phyloP scores from a whole-genome alignment of 1,140 invertebrate genomes.

The Paramacrobiotus metropolitanus region DNA sequence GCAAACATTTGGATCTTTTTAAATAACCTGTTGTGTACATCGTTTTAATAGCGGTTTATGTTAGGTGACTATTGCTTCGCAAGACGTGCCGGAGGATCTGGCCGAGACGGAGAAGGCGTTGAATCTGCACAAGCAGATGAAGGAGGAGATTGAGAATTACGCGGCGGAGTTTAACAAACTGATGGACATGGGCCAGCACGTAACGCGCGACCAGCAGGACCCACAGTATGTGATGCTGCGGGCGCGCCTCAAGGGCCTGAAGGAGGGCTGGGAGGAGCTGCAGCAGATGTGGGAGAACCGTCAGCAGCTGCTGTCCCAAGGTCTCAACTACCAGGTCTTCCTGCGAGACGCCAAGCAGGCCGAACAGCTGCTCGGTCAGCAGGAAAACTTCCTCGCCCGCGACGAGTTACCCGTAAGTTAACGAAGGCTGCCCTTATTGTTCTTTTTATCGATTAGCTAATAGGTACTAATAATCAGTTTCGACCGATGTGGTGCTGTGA shows the following conservation, averaged over 20 bases:
- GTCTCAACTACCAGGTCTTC: slow-evolving; percentile 78
- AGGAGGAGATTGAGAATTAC: slow-evolving; percentile 97
- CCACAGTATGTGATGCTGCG: slow-evolving; percentile 97
- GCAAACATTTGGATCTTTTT: no score
- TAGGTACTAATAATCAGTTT: slow-evolving; percentile 9
- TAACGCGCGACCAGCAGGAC: slow-evolving; percentile 58
- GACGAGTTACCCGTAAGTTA: slow-evolving; percentile 60
- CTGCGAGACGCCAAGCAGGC: slow-evolving; percentile 88
- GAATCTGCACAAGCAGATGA: slow-evolving; percentile 80
- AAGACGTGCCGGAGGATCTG: slow-evolving; percentile 85
- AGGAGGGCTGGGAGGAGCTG: slow-evolving; percentile 94
- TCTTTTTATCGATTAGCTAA: no score
- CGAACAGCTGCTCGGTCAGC: slow-evolving; percentile 86
- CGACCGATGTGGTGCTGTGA: no score
- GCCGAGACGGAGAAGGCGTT: slow-evolving; percentile 88
- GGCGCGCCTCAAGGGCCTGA: slow-evolving; percentile 79
- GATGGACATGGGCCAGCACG: slow-evolving; percentile 94
- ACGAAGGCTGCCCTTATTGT: no score
- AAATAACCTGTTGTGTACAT: no score
- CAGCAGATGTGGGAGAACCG: slow-evolving; percentile 99
- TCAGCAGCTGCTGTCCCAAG: slow-evolving; percentile 76
- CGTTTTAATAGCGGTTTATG: no score
- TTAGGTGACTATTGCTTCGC: slow-evolving; percentile 72
- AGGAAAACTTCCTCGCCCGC: slow-evolving; percentile 81
- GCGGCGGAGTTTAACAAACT: slow-evolving; percentile 92